Percentiles rank a stretch among this genome's conserved stretches.
Conservation (phyloP, 2,113 vertebrate species). For the Tragulus kanchil region DNA sequence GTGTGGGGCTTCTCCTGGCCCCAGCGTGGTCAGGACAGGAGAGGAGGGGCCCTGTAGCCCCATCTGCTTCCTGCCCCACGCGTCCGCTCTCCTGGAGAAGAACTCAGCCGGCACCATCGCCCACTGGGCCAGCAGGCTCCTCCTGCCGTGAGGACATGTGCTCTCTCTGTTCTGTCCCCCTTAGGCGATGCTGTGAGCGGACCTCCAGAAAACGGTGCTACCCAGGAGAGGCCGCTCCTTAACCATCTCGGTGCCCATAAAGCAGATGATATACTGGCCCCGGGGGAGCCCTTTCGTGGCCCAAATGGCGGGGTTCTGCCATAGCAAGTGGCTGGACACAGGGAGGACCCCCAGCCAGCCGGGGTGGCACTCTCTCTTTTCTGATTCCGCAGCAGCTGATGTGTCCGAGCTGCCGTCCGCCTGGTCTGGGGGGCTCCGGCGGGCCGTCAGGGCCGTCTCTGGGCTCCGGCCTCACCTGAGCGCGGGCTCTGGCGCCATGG, state of each 20-base stretch:
- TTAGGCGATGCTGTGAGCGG: fast-evolving
- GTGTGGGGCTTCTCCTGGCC: neutral
- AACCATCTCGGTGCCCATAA: neutral
- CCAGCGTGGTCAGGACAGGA: neutral
- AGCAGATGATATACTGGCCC: neutral
- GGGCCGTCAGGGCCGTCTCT: neutral
- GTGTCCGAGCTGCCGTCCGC: fast-evolving
- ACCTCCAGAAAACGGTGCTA: fast-evolving
- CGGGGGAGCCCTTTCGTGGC: neutral
- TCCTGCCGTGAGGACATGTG: fast-evolving
- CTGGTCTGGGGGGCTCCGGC: neutral
- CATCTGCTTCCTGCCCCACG: neutral
- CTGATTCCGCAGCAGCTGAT: neutral
- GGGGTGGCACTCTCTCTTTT: neutral
- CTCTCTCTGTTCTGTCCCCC: fast-evolving
- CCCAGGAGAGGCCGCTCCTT: fast-evolving
- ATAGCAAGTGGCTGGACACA: fast-evolving
- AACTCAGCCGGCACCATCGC: neutral
- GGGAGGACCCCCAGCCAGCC: neutral
- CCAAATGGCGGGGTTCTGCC: neutral
- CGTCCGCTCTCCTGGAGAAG: neutral
- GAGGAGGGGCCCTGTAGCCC: neutral
- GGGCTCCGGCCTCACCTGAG: neutral
- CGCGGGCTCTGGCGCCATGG: neutral
- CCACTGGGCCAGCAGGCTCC: fast-evolving